Evolutionary conservation across 1,140 invertebrate species (phyloP).

Genomic region (Achroia grisella): DNA sequence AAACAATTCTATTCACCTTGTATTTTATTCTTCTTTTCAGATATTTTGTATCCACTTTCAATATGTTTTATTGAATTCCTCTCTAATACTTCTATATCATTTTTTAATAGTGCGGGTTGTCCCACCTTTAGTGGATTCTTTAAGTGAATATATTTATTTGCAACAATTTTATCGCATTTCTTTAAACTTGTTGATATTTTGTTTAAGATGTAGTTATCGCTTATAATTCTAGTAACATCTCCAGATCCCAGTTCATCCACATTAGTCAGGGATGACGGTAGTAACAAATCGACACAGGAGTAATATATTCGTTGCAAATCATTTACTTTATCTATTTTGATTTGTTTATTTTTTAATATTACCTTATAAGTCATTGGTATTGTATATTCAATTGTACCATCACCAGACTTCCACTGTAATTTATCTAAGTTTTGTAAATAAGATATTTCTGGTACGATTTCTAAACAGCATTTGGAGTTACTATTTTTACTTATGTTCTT

Average conservation of each 20-base stretch:
- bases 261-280: conserved; percentile 19
- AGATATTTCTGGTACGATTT: conserved; percentile 48
- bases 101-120: background rate
- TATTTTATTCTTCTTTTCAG: background rate
- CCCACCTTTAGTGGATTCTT: background rate
- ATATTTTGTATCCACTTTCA: background rate
- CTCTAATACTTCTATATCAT: background rate
- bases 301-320: conserved; percentile 36
- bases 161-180: background rate
- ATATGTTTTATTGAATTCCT: background rate
- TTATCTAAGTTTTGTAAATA: conserved; percentile 42
- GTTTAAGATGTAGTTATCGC: conserved; percentile 33
- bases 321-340: conserved; percentile 8
- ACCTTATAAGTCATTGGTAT: conserved; percentile 53
- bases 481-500: conserved; percentile 20
- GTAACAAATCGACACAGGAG: conserved; percentile 51
- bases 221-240: conserved; percentile 31
- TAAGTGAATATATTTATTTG: background rate
- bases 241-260: conserved; percentile 20
- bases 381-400: conserved; percentile 34
- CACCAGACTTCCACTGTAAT: conserved; percentile 39
- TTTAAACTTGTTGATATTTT: conserved; percentile 9
- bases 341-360: conserved; percentile 31
- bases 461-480: conserved; percentile 38
- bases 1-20: too few relatives aligned